Evolutionary conservation across 2,888 invertebrate genomes (phyloP).

Genomic region (Oxycera nigricornis): DNA sequence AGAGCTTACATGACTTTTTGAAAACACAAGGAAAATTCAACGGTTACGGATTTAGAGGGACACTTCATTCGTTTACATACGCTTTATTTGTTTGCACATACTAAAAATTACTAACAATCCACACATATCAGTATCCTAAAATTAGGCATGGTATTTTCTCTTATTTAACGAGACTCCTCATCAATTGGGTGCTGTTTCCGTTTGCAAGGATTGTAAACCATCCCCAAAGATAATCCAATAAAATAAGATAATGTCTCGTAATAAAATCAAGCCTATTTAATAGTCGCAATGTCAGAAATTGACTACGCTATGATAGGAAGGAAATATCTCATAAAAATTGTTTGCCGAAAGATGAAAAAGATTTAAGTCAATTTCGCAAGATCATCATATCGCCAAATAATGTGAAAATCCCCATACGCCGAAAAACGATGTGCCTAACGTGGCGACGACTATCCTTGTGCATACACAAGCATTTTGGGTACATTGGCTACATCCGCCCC

Average conservation of each 20-base stretch:
- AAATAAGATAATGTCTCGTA: neutral
- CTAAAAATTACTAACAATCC: neutral
- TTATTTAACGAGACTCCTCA: neutral
- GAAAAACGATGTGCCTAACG: neutral
- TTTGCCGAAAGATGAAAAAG: constrained; percentile 14
- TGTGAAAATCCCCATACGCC: constrained; percentile 16
- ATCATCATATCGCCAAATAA: constrained; percentile 31
- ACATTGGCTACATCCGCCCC: neutral
- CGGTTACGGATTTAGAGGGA: too few species aligned
- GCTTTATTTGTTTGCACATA: neutral
- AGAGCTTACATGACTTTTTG: too few species aligned
- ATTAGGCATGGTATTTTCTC: neutral
- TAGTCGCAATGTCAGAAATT: neutral
- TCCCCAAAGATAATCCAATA: constrained; percentile 1
- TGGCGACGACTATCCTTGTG: neutral
- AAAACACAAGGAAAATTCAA: neutral
- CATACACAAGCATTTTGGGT: neutral
- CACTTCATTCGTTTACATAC: too few species aligned
- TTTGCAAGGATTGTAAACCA: neutral
- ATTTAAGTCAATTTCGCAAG: constrained; percentile 34
- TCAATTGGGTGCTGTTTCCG: neutral
- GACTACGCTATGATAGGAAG: neutral
- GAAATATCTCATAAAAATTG: constrained; percentile 22
- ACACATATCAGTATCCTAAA: too few species aligned
- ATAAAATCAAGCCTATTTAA: constrained; percentile 14